Evolutionary conservation across 2,113 vertebrate species (phyloP), one percentile per base, ranked within the genome.

Genomic region (Xiphophorus maculatus): DNA sequence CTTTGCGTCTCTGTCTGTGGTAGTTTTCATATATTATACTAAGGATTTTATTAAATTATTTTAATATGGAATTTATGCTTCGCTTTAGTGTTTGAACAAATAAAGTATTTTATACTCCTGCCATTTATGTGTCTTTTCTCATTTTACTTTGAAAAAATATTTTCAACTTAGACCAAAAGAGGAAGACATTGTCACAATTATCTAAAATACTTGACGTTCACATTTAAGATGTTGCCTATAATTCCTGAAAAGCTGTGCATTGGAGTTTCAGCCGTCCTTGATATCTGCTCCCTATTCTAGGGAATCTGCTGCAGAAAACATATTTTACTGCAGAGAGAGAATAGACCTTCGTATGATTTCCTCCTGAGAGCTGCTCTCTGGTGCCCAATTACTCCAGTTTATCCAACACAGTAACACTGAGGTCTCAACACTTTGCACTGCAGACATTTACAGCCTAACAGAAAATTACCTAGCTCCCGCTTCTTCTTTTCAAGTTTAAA

Each of bases 21-120:
- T 48, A 48, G 51, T 1, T 3, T 30, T 64, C 12, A 37, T 12
- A 73, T 10, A 76, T 77, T 14, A 77, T 19, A 58, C 30, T 66
- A 15, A 70, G 71, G 71, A 83, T 85, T 87, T 91, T 83, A 80
- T 75, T 86, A 84, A 88, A 89, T 87, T 89, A 90, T 92, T 92
- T 89, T 91, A 82, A 85, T 14, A 40, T 73, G 33, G 32, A 61
- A 75, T 48, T 64, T 64, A 27, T 37, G 73, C 76, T 85, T 74
- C 77, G 69, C 79, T 78, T 85, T 80, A 82, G 72, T 68, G 82
- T 89, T 87, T 19, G 17, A 48, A 48, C 5, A 67, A 92, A 90
- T 89, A 88, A 87, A 89, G 61, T 15, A 75, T 93, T 91, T 92
- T 92, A 70, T 89, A 91, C 76, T 5, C 22, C 51, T 77, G 66